A percentile compares a stretch with the other conserved stretches of the same genome.
phyloP scores from a whole-genome alignment of 2,113 vertebrate genomes.

The Ciconia stormi region DNA sequence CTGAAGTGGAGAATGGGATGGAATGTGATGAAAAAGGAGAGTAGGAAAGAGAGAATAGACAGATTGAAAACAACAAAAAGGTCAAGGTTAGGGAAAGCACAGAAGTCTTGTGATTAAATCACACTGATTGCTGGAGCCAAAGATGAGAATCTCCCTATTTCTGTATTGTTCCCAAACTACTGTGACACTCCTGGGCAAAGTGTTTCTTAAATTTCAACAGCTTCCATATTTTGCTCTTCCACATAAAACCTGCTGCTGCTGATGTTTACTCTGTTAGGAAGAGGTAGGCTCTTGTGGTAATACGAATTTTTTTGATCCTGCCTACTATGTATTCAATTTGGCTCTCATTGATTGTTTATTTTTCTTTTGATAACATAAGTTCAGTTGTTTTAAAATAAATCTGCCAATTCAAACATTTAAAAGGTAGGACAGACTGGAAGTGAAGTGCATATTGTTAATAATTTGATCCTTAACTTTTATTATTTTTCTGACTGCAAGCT shows the following conservation, averaged over 20 bases:
- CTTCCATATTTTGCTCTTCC: not conserved
- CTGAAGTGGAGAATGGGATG: not conserved
- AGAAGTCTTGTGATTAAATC: not conserved
- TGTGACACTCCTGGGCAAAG: not conserved
- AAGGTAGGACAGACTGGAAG: not conserved
- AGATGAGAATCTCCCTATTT: not conserved
- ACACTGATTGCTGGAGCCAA: not conserved
- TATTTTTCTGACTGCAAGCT: not conserved
- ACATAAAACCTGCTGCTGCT: not conserved
- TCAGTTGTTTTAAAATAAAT: not conserved
- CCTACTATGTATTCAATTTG: not conserved
- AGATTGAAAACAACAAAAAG: not conserved
- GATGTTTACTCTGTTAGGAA: not conserved
- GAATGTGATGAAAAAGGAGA: not conserved
- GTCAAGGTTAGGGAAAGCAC: not conserved
- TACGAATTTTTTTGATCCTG: not conserved
- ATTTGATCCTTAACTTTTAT: not conserved
- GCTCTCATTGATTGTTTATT: not conserved
- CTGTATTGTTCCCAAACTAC: not conserved
- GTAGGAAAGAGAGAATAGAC: not conserved
- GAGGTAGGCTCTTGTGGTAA: not conserved
- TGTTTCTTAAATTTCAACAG: not conserved
- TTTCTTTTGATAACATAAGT: not conserved
- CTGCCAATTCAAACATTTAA: not conserved
- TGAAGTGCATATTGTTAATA: not conserved